Base-by-base conservation (phyloP, 2,888 invertebrate genomes). In the Hirtodrosophila cameraria region DNA sequence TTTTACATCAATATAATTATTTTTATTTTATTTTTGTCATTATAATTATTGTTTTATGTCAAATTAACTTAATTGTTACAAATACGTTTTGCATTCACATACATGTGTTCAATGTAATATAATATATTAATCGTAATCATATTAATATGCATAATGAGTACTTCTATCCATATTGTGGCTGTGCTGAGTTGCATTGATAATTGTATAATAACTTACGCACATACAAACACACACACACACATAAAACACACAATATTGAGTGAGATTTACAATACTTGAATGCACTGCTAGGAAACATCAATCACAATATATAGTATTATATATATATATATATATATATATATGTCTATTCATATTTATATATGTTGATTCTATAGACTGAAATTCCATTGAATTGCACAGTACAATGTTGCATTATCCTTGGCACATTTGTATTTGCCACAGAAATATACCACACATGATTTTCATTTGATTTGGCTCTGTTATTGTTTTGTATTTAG, bases 11-110 rank as follows among this genome's bases (percentile, higher is more conserved):
- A 75, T 70, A 46, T 33, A 52, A 6, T 18, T 18, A 36, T 36
- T 36, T 36, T 18, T 11, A 16, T 31, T 38, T 33, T n/a, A n/a
- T 35, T 30, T 27, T 15, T 16, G 42, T 36, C 72, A 68, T 69
- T 82, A 75, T 72, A 74, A 63, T 88, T 87, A 87, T 87, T 87
- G 87, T 88, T 81, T 88, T 82, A 59, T 83, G 87, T 88, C 88
- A 81, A 88, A 84, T 71, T 74, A 84, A 69, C 86, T 83, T 85
- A 87, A 72, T 72, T 69, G 63, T 70, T 82, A 73, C 68, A 75
- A 72, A 64, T 71, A 79, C 30, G 46, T 42, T 31, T 39, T 28
- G 75, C 57, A 68, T 70, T 68, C 69, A 68, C 52, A 53, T 68
- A 60, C 54, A 59, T 55, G 50, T 73, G 74, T 50, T 66, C 36